phyloP scores from a whole-genome alignment of 2,888 invertebrate species.

The Leptopilina drosophilae region DNA sequence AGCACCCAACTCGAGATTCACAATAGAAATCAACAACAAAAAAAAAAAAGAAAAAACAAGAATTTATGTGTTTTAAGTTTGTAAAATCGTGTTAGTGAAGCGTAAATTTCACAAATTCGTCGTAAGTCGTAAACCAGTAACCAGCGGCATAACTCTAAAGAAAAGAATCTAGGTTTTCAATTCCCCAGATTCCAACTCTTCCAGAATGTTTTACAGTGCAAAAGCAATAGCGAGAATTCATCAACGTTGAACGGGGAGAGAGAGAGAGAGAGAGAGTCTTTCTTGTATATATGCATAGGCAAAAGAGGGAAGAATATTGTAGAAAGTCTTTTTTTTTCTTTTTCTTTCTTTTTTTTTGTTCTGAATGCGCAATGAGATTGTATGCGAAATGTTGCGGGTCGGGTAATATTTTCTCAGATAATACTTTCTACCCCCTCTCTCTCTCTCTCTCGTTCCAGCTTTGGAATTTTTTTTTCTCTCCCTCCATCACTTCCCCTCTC shows the following conservation, averaged over 20 bases:
- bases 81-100: slow-evolving; percentile 11
- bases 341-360: neutral
- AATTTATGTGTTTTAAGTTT: slow-evolving; percentile 20
- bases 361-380: slow-evolving; percentile 41
- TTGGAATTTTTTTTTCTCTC: neutral
- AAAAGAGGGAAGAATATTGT: slow-evolving; percentile 36
- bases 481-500: neutral
- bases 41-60: slow-evolving; percentile 13
- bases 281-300: slow-evolving; percentile 21
- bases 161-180: slow-evolving; percentile 27
- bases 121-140: slow-evolving; percentile 32
- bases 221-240: slow-evolving; percentile 32
- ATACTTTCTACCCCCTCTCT: slow-evolving; percentile 15
- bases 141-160: slow-evolving; percentile 25
- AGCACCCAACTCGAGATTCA: slow-evolving; percentile 16
- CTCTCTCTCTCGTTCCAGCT: too few species aligned
- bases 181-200: slow-evolving; percentile 36
- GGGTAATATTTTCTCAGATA: slow-evolving; percentile 40
- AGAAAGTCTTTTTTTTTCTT: slow-evolving; percentile 21
- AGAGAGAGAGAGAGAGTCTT: neutral
- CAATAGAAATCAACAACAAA: neutral
- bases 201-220: slow-evolving; percentile 38
- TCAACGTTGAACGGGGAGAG: slow-evolving; percentile 28
- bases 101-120: slow-evolving; percentile 28
- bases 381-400: slow-evolving; percentile 37